Evolutionary conservation across 1,140 invertebrate genomes (phyloP), one percentile per base, ranked within the genome.

Genomic region (Halesus radiatus): DNA sequence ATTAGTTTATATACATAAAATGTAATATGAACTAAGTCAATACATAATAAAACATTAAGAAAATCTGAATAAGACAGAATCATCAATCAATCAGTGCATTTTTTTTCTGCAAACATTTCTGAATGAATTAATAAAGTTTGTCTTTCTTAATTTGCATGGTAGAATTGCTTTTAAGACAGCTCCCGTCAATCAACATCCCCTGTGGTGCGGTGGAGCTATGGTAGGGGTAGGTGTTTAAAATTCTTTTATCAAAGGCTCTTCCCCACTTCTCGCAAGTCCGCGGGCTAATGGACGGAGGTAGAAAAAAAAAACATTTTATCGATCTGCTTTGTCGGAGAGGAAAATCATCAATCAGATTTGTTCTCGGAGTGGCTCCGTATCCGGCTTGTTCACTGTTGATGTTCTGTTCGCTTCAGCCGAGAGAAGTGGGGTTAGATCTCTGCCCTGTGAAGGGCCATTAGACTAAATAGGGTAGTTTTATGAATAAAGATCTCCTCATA

Each of bases 291-390:
- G 81, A 82, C 72, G 56, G 37, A 62, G 79, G 78, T 66, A 77
- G 68, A 76, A 74, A 75, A 79, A 82, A n/a, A 79, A 82, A 53
- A 82, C 52, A 60, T 72, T 78, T 66, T 73, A 80, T 80, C 74
- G 79, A 78, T 64, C 75, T 13, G 62, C 64, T 80, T 82, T 82
- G 81, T 82, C 70, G 78, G 77, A 56, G 75, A 73, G 78, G 64
- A 77, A 82, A 82, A 80, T 80, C 81, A 82, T 82, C 78, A 82
- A 82, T 82, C 81, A 82, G 62, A 26, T 22, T 64, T 29, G 62
- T 64, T 64, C 56, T 23, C n/a, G 56, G 37, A 45, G 37, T 45
- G 37, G 37, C 37, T 45, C 37, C 37, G 7, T 45, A 45, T 45
- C 37, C 37, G 37, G 37, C 37, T 45, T 45, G 37, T 13, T 45